phyloP scores from a whole-genome alignment of 2,113 vertebrate species.

The Gymnorhina tibicen region DNA sequence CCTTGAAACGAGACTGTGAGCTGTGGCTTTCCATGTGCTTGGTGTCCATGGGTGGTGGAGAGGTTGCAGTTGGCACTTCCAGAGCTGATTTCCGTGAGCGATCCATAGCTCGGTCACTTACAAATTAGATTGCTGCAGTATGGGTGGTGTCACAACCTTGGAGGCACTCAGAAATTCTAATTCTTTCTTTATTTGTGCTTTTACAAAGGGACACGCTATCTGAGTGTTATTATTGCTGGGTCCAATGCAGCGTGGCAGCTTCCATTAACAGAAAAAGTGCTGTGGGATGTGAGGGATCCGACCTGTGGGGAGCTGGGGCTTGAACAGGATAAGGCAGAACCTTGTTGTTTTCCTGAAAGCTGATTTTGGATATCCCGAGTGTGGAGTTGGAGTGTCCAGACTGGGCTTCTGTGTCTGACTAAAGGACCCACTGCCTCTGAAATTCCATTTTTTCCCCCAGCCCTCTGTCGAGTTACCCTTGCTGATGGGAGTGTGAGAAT shows the following conservation, averaged over 20 bases:
- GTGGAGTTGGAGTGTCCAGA: background rate
- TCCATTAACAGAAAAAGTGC: background rate
- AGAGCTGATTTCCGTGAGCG: background rate
- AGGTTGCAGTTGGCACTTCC: background rate
- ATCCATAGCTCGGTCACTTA: background rate
- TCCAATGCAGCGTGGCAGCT: background rate
- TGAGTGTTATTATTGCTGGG: background rate
- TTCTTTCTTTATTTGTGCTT: background rate
- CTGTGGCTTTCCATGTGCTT: background rate
- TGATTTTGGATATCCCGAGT: background rate
- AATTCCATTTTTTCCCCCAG: background rate
- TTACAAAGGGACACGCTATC: background rate
- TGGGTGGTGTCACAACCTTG: background rate
- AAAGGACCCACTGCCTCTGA: background rate
- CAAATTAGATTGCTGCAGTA: background rate
- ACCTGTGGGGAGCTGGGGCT: background rate
- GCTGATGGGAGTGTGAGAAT: background rate
- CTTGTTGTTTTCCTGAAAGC: background rate
- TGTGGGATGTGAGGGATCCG: background rate
- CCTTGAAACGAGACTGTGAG: background rate
- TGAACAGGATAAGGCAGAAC: background rate
- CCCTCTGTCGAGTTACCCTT: fast-evolving
- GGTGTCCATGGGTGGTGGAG: background rate
- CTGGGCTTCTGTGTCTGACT: background rate
- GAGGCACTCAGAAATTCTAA: background rate